Evolutionary conservation across 1,140 invertebrate species (phyloP).

Genomic region (Dendrolimus punctatus): DNA sequence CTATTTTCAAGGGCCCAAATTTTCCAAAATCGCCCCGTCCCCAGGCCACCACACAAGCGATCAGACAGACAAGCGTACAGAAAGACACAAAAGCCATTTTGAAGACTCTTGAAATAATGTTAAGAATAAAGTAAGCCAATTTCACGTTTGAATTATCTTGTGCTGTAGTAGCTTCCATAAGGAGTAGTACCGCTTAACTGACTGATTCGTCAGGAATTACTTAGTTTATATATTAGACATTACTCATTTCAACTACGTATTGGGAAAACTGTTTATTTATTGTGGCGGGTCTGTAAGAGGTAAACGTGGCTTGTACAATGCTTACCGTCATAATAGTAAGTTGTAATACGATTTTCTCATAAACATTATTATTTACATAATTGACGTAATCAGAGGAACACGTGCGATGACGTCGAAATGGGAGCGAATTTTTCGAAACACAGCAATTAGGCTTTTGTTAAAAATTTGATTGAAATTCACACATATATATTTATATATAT

Average conservation of each 20-base stretch:
- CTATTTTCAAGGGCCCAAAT: conserved; percentile 51
- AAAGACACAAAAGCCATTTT: conserved; percentile 19
- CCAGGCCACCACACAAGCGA: conserved; percentile 18
- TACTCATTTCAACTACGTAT: neutral
- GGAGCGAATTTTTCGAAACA: too few species aligned
- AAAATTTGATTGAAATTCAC: too few species aligned
- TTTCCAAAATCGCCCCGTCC: conserved; percentile 49
- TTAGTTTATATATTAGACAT: neutral
- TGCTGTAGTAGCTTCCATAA: conserved; percentile 5
- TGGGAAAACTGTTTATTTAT: too few species aligned
- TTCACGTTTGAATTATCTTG: neutral
- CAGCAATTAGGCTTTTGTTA: too few species aligned
- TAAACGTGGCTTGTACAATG: too few species aligned
- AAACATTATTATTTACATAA: too few species aligned
- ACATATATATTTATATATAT: too few species aligned
- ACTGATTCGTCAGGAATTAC: neutral
- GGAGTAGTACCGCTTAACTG: conserved; percentile 8
- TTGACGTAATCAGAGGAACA: too few species aligned
- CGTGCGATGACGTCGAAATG: too few species aligned
- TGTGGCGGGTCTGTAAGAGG: too few species aligned
- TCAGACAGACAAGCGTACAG: conserved; percentile 23
- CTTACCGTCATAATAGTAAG: too few species aligned
- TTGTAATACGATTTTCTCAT: too few species aligned
- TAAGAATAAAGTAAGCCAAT: neutral
- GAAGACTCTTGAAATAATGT: neutral